phyloP scores from a whole-genome alignment of 1,140 invertebrate species.

The Argopecten irradians region DNA sequence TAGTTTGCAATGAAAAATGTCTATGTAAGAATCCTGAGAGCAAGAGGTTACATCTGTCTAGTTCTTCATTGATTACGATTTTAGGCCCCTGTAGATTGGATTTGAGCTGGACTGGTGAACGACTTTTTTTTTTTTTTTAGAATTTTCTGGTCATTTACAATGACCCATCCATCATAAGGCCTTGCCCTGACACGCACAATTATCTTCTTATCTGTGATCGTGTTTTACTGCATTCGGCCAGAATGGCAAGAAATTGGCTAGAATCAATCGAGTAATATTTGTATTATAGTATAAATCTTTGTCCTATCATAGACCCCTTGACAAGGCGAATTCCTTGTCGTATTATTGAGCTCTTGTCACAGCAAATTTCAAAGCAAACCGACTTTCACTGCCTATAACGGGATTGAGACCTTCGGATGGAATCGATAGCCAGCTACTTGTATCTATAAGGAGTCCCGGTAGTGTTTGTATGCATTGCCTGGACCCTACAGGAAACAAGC shows the following conservation, averaged over 20 bases:
- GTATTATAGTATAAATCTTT: conserved; percentile 7
- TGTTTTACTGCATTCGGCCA: not conserved
- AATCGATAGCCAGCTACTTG: conserved; percentile 7
- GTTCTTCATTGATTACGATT: not conserved
- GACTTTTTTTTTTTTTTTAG: not conserved
- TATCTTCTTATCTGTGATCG: not conserved
- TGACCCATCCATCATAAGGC: conserved; percentile 12
- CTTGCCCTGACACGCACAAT: conserved; percentile 5
- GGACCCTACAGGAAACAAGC: not conserved
- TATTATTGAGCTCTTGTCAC: conserved; percentile 2
- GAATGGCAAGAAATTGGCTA: not conserved
- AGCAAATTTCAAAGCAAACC: not conserved
- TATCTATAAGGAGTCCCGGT: not conserved
- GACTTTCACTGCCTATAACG: conserved; percentile 6
- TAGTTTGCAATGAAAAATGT: not conserved
- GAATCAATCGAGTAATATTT: not conserved
- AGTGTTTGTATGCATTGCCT: not conserved
- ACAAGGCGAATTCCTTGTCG: not conserved
- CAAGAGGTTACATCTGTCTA: conserved; percentile 15
- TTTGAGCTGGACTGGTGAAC: not conserved
- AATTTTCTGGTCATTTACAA: not conserved
- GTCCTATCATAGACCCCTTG: conserved; percentile 7
- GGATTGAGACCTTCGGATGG: not conserved
- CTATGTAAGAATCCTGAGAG: not conserved
- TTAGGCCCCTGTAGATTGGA: not conserved